Evolutionary conservation across 2,797 vertebrate genomes (phyloP).

Genomic region (Pseudocheirus occidentalis): DNA sequence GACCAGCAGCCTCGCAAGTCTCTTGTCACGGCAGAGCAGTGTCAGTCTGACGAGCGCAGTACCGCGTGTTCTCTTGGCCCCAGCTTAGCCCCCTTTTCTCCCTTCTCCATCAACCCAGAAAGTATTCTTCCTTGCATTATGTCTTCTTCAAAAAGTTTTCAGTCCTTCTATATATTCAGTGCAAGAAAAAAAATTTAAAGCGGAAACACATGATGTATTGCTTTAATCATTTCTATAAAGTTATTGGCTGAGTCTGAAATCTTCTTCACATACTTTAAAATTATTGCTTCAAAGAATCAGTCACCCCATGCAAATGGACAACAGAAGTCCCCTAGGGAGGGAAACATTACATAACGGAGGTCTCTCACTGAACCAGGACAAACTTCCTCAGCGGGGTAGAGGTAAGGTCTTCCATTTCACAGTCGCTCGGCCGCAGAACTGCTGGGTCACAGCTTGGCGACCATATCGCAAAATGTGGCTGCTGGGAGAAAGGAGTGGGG

Average conservation of each 20-base stretch:
- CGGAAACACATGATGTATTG: slow-evolving; percentile 85
- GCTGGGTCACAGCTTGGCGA: slow-evolving; percentile 71
- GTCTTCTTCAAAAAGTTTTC: slow-evolving; percentile 73
- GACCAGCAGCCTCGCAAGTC: slow-evolving; percentile 76
- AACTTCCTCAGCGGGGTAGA: slow-evolving; percentile 88
- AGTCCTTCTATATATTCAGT: slow-evolving; percentile 84
- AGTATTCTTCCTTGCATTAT: slow-evolving; percentile 73
- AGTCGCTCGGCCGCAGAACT: slow-evolving; percentile 84
- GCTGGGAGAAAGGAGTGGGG: slow-evolving; percentile 65
- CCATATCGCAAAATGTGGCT: slow-evolving; percentile 74
- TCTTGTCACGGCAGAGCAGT: slow-evolving; percentile 82
- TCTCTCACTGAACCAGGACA: slow-evolving; percentile 91
- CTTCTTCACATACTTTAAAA: slow-evolving; percentile 84
- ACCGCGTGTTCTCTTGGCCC: slow-evolving; percentile 68
- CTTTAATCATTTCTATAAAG: slow-evolving; percentile 85
- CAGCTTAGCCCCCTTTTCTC: slow-evolving; percentile 46
- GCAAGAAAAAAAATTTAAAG: slow-evolving; percentile 82
- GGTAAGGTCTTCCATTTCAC: slow-evolving; percentile 86
- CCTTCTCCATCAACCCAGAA: slow-evolving; percentile 67
- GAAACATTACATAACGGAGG: slow-evolving; percentile 57
- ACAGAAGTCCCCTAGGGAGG: slow-evolving; percentile 10
- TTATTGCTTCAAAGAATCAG: slow-evolving; percentile 87
- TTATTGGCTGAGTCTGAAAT: slow-evolving; percentile 81
- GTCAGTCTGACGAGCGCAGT: slow-evolving; percentile 84
- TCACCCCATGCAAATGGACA: slow-evolving; percentile 41